Base-by-base conservation (phyloP, 92 coral and sea anemone genomes). In the Desmophyllum pertusum region DNA sequence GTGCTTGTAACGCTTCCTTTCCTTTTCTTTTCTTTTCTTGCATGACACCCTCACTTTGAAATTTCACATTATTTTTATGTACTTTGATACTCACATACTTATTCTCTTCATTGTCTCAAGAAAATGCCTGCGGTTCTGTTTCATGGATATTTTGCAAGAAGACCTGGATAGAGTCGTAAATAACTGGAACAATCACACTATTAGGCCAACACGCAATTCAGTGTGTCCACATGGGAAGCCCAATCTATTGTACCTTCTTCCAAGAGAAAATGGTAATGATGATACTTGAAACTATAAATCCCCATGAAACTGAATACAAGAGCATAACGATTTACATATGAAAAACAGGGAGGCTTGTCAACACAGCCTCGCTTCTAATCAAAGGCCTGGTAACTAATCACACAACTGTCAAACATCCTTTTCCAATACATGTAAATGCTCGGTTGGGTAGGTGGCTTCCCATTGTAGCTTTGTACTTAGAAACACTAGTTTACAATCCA, bases 151-250 rank as follows among this genome's bases (percentile, higher is more conserved):
- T 29, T 50, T 86, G 64, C 81, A 86, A 74, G 85, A 80, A 55
- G 90, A 86, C 80, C 68, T 79, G 41, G 77, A 86, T 76, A 71
- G 85, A 57, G 84, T 81, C 42, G 85, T 45, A 43, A 86, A 61
- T 31, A 86, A 86, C 51, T 86, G 90, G 90, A 73, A 86, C 79
- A 67, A 86, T 52, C 90, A 86, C 90, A 80, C 37, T 37, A 79
- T 84, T 39, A 69, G 85, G 36, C 78, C 81, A 72, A 71, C 86
- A 50, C 31, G 59, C 10, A 53, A 61, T 71, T 67, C 85, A 31
- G 74, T 80, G 59, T 75, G 73, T 53, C 86, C 90, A 23, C 85
- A 41, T 62, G 81, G 85, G 33, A 86, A 53, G 63, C 90, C 81
- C 25, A 86, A 80, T 80, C 75, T 86, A 43, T 80, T 86, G 85